Evolutionary conservation across 1,140 invertebrate species (phyloP).

Genomic region (Leptinotarsa undecemlineata): DNA sequence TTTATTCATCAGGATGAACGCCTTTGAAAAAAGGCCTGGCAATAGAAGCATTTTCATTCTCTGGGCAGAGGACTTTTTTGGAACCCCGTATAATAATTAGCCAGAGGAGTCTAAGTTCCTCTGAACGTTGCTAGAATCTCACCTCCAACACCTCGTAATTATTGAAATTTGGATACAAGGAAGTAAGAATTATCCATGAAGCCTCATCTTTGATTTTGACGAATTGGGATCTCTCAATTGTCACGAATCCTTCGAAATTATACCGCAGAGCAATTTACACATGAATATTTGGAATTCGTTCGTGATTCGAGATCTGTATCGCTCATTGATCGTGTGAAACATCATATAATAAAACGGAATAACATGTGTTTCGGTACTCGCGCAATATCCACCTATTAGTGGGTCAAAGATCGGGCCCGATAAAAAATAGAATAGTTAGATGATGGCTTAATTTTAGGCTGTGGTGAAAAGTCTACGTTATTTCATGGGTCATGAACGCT

Average conservation of each 20-base stretch:
- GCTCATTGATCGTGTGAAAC: constrained; percentile 15
- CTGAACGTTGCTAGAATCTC: no score
- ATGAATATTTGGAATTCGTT: constrained; percentile 11
- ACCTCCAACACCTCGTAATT: background rate
- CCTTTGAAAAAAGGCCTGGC: no score
- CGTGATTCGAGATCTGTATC: constrained; percentile 17
- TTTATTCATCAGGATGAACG: no score
- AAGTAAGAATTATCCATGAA: constrained; percentile 9
- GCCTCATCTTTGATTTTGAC: background rate
- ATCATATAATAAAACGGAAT: constrained; percentile 17
- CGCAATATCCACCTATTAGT: constrained; percentile 17
- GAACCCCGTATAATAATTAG: no score
- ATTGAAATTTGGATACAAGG: background rate
- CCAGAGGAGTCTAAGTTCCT: no score
- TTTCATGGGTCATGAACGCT: no score
- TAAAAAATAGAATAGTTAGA: no score
- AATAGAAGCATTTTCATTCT: no score
- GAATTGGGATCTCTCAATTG: constrained; percentile 7
- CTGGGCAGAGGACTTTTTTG: no score
- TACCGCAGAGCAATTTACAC: background rate
- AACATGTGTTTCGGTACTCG: constrained; percentile 15
- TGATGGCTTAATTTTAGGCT: no score
- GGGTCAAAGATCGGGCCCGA: background rate
- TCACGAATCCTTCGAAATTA: constrained; percentile 16
- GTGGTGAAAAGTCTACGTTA: no score